Base-by-base conservation (phyloP, 2,888 invertebrate genomes). In the Chrysotoxum bicinctum region DNA sequence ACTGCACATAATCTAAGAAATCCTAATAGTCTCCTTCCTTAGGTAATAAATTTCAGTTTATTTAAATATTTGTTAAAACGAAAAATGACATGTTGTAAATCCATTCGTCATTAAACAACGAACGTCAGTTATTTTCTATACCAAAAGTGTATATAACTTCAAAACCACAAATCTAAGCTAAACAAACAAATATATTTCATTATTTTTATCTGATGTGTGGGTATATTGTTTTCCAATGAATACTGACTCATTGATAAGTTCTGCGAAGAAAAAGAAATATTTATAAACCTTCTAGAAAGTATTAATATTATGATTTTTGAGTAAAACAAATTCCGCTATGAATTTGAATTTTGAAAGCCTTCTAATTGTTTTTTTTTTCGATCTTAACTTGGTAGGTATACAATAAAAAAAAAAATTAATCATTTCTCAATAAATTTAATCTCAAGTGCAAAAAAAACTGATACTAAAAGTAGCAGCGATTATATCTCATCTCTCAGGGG, bases 381-480 rank as follows among this genome's bases (percentile, higher is more conserved):
- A 32, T 19, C 32, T n/a, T 50, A 26, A 32, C 40, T 43, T n/a
- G n/a, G n/a, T n/a, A n/a, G n/a, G 5, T 14, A 37, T 12, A 43
- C 43, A 52, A 62, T 12, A 43, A 26, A 54, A 74, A 32, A 45
- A 35, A 48, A 48, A 21, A 32, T 16, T 6, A 37, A 52, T 9
- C 6, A 56, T 35, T 58, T 40, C 14, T 21, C 3, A 14, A 40
- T 35, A 21, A 23, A 50, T 35, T 72, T 52, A 79, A 64, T 72
- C 75, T 79, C 70, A 75, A 84, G 66, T 84, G 75, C 72, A 79
- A 75, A 84, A 79, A 75, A 84, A 79, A 58, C 37, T 75, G 75
- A 75, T 75, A 79, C 74, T 66, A 66, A 66, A 69, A 66, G 69
- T 69, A 79, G 56, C 66, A 70, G 56, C 45, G 72, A 62, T 68